Base-by-base conservation (phyloP, 2,113 vertebrate genomes). In the Colinus virginianus region DNA sequence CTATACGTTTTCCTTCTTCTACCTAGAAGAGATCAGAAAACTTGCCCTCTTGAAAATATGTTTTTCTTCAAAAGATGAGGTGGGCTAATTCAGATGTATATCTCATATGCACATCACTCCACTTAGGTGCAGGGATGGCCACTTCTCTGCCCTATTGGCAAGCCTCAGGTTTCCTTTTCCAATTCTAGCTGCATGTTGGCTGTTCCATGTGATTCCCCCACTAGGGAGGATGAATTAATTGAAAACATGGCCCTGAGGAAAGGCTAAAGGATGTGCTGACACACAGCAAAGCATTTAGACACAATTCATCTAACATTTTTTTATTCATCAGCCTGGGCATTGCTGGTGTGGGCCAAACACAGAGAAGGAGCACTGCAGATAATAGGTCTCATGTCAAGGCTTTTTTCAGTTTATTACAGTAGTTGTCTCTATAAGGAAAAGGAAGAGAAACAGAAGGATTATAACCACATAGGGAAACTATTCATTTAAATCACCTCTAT, bases 171-270 rank as follows among this genome's bases (percentile, higher is more conserved):
- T 45, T 78, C 30, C 7, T 49, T 30, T 66, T 13, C 32, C 16
- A 49, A 15, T 69, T 48, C 82, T 63, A 76, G 14, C 4, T 21
- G 22, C 5, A 7, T 0, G 0, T 26, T 63, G 34, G 32, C 32
- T 83, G 16, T 18, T 58, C 9, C 7, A 66, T 49, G 46, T 34
- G 49, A 30, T 26, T 87, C 19, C 23, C 30, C 38, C 22, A 0
- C 16, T 36, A 28, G 1, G 22, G 38, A 49, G 34, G 34, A 7
- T 80, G 42, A 93, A 81, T 46, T 26, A 81, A 71, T 8, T 13
- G 36, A 45, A 87, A 90, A 51, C 28, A 46, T 11, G 1, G 0
- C 51, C 87, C 26, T 17, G 32, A 4, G 4, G 21, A 38, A 89
- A 94, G 22, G 25, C 19, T 78, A 82, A 77, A n/a, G 5, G 53